These are phyloP conservation scores for Aphodius granarius DNA, from an alignment of 2,888 invertebrate species.

Conservation along the genomic window DNA sequence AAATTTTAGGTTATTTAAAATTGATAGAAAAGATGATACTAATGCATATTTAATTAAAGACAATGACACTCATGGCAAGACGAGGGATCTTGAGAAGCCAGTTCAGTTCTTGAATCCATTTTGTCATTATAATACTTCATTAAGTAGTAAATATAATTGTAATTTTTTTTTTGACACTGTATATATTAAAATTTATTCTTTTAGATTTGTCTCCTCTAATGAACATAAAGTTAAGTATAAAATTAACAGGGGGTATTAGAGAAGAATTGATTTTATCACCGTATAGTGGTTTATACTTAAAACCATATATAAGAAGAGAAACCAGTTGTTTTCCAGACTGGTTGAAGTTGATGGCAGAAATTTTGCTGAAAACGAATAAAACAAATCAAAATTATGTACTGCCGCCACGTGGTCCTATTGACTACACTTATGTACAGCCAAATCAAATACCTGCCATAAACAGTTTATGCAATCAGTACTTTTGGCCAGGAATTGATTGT, in stretches of 20 bases:
- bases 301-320: conserved; percentile 84
- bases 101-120: conserved; percentile 46
- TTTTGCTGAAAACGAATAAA: conserved; percentile 60
- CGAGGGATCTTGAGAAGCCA: conserved; percentile 10
- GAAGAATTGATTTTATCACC: conserved; percentile 64
- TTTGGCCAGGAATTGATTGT: conserved; percentile 95
- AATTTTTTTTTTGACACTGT: too few relatives aligned
- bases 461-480: conserved; percentile 77
- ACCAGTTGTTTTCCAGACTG: conserved; percentile 66
- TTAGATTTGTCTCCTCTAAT: conserved; percentile 41
- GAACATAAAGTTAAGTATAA: conserved; percentile 38
- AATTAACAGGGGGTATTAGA: conserved; percentile 47
- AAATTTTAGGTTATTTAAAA: conserved; percentile 12
- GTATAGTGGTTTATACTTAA: conserved; percentile 71
- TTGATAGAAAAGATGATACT: conserved; percentile 16
- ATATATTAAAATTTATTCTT: conserved; percentile 14
- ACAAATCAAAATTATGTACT: conserved; percentile 41
- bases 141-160: conserved; percentile 41
- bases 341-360: conserved; percentile 70
- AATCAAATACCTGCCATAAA: conserved; percentile 89
- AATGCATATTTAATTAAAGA: conserved; percentile 10
- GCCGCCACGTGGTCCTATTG: conserved; percentile 64
- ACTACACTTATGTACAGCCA: conserved; percentile 85
- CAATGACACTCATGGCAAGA: not conserved
- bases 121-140: conserved; percentile 51